phyloP scores from a whole-genome alignment of 1,140 invertebrate species.

The Pinna nobilis region DNA sequence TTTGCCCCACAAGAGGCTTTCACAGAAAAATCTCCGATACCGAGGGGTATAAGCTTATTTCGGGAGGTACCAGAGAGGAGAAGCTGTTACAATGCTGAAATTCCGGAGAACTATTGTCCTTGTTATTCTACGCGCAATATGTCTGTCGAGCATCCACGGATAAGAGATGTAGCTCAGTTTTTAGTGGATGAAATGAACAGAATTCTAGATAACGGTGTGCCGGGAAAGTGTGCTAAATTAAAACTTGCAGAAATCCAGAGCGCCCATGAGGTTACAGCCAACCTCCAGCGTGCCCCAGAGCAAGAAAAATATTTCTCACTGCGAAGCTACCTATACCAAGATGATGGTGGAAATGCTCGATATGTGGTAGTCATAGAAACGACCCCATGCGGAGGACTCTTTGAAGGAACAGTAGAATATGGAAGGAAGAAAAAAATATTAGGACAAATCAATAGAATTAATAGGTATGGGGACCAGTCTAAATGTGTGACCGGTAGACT shows the following conservation, averaged over 20 bases:
- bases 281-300: slow-evolving; percentile 27
- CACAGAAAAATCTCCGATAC: background rate
- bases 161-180: slow-evolving; percentile 28
- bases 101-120: slow-evolving; percentile 74
- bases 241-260: slow-evolving; percentile 32
- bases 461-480: slow-evolving; percentile 36
- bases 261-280: slow-evolving; percentile 27
- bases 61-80: slow-evolving; percentile 69
- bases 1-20: slow-evolving; percentile 10
- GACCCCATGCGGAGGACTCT: slow-evolving; percentile 25
- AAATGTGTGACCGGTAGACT: slow-evolving; percentile 30
- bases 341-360: slow-evolving; percentile 48
- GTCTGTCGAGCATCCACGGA: background rate
- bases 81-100: slow-evolving; percentile 71
- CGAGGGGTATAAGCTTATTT: slow-evolving; percentile 71
- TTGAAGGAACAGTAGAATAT: slow-evolving; percentile 34
- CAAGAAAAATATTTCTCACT: slow-evolving; percentile 40
- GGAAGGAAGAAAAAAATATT: slow-evolving; percentile 1
- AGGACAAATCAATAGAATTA: slow-evolving; percentile 26
- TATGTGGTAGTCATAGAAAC: slow-evolving; percentile 33
- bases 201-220: slow-evolving; percentile 32
- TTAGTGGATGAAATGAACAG: slow-evolving; percentile 60
- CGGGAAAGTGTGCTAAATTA: slow-evolving; percentile 48
- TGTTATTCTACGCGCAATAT: slow-evolving; percentile 62
- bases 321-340: slow-evolving; percentile 50